Base-by-base conservation (phyloP, 2,888 invertebrate species). In the Nomada ferruginata region DNA sequence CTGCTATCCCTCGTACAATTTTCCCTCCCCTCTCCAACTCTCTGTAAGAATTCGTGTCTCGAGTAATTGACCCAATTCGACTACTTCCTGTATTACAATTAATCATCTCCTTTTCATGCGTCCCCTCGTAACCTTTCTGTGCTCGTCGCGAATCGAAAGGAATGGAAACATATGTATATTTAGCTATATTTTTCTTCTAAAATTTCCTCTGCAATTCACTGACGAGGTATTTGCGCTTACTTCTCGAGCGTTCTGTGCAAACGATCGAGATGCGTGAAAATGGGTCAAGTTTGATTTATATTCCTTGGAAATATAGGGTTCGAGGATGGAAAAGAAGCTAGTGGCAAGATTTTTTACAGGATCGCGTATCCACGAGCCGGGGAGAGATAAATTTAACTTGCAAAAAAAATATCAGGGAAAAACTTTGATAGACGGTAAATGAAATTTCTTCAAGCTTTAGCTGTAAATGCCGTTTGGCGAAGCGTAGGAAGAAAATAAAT, bases 31-130 rank as follows among this genome's bases (percentile, higher is more conserved):
- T 2, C 36, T 29, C n/a, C 53, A 20, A 20, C 47, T 36, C 18
- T 29, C 53, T 20, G 20, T 23, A 59, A 57, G 64, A 64, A 64
- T 50, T 42, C 76, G 50, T 57, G 76, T 72, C 76, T 59, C 72
- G 26, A 26, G 72, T 72, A 64, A 76, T 76, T 72, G 72, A 72
- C 76, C 76, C 64, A 76, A 57, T 76, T 71, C 29, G 64, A 64
- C 52, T 64, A 23, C 20, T 71, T 72, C 76, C 72, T 42, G 72
- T 52, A 23, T 29, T 47, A 36, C 36, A 36, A 36, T 36, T 36
- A 36, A 7, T 26, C 15, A 15, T n/a, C 7, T 47, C 20, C 61
- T 44, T 64, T 36, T 26, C 15, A 18, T 57, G 36, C 11, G 47
- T 7, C 60, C 52, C 15, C 60, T 57, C 71, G 44, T 23, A 13